Evolutionary conservation across 2,888 invertebrate species (phyloP), one percentile per base, ranked within the genome.

Genomic region (Ormia ochracea): DNA sequence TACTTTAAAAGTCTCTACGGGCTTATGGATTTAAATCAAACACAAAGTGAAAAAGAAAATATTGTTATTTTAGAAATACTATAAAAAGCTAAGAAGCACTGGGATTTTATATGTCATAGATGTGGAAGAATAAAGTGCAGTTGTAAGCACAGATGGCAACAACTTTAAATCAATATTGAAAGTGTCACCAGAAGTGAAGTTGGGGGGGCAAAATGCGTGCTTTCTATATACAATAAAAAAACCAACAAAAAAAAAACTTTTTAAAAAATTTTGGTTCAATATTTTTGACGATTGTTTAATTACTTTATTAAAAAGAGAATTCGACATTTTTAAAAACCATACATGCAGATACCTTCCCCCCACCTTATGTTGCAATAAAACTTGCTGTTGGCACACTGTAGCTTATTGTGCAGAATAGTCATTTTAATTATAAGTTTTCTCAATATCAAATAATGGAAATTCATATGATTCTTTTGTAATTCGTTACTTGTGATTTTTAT

Each of bases 1-100:
- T 17, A 14, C 61, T 52, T 52, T 14, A 10, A 41, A 52, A 26
- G n/a, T 72, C 72, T 43, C 72, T 17, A 2, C 3, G 41, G 61
- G 33, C 23, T 52, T 52, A 19, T 36, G 19, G 10, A 33, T 61
- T 61, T 43, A 41, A 72, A 72, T 61, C 28, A 72, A 52, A 61
- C n/a, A 48, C 26, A 26, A 28, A 41, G 21, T 52, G 23, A 9
- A 3, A 52, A 61, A 14, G 9, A 31, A 59, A 48, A 12, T 52
- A 31, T 43, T 52, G 52, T 33, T 12, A n/a, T 43, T 21, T 56
- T 54, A 28, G n/a, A 7, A 12, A 21, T 10, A n/a, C n/a, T n/a
- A 21, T 10, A 33, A 21, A 14, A 28, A 14, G 17, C 9, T 17
- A 6, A 7, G 17, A 10, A 21, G 28, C 4, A 1, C 2, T 31